Percentiles rank a stretch among this genome's conserved stretches.
phyloP scores from a whole-genome alignment of 2,113 vertebrate species.

The Malurus melanocephalus region DNA sequence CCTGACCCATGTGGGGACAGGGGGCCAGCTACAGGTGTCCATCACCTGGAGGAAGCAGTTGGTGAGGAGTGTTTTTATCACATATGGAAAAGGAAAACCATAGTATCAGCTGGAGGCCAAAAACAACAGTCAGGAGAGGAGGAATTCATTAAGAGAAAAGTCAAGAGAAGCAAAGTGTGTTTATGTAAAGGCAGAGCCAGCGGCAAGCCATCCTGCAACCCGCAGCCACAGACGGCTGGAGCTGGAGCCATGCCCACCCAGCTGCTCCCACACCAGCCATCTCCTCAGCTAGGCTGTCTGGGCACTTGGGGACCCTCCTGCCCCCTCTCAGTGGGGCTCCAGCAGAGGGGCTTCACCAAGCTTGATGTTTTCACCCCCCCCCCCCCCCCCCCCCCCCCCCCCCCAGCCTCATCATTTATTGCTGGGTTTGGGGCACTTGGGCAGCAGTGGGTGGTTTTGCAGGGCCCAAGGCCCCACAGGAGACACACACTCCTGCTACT shows the following conservation, averaged over 20 bases:
- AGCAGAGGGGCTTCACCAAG: background rate
- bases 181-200: conserved; percentile 38
- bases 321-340: background rate
- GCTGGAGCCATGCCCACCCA: background rate
- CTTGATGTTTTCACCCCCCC: background rate
- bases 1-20: background rate
- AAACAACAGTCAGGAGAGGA: conserved; percentile 40
- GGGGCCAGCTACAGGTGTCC: conserved; percentile 19
- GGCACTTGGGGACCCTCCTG: background rate
- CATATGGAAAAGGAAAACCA: conserved; percentile 43
- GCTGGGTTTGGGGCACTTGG: background rate
- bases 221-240: background rate
- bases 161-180: conserved; percentile 22
- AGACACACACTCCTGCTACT: background rate
- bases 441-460: background rate
- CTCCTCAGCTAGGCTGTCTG: background rate
- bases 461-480: background rate
- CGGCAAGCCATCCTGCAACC: background rate
- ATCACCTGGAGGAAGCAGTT: conserved; percentile 33
- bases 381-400: too few species aligned
- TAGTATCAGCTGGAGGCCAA: conserved; percentile 21
- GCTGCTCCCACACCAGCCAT: background rate
- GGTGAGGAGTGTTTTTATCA: background rate
- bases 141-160: conserved; percentile 57
- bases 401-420: background rate